These are phyloP conservation scores for Quadroppia sp. DNA, from an alignment of 2,888 invertebrate genomes.

Conservation along the genomic window DNA sequence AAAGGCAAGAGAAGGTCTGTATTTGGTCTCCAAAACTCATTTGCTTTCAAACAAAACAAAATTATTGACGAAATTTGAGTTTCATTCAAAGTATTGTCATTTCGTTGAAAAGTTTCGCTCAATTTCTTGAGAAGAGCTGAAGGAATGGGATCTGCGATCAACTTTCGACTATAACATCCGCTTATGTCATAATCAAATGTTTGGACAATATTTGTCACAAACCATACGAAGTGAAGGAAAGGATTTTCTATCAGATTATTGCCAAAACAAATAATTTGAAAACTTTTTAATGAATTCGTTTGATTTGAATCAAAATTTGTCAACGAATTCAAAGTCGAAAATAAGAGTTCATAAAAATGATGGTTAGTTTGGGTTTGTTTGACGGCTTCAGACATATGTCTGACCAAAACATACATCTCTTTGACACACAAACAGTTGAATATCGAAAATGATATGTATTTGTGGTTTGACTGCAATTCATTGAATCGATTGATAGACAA, in stretches of 20 bases:
- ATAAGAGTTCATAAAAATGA: not conserved
- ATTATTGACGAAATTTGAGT: not conserved
- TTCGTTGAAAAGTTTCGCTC: not conserved
- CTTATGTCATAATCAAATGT: conserved; percentile 8
- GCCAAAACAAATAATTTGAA: not conserved
- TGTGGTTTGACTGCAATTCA: not conserved
- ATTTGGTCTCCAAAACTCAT: conserved; percentile 6
- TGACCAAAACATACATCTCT: conserved; percentile 24
- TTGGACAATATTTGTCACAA: conserved; percentile 11
- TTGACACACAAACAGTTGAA: conserved; percentile 22
- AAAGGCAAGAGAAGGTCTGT: conserved; percentile 22
- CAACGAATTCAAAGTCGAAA: conserved; percentile 20
- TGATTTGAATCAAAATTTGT: not conserved
- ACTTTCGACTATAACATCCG: not conserved
- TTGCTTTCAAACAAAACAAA: not conserved
- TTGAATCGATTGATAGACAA: conserved; percentile 24
- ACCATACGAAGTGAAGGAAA: conserved; percentile 22
- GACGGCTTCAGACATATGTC: not conserved
- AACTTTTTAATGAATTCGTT: not conserved
- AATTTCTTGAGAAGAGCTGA: not conserved
- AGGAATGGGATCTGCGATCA: not conserved
- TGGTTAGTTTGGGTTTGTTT: not conserved
- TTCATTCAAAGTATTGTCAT: not conserved
- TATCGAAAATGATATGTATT: not conserved
- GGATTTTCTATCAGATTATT: not conserved